These are phyloP conservation scores for Notamacropus eugenii DNA, from an alignment of 2,797 vertebrate species.

Conservation along the genomic window DNA sequence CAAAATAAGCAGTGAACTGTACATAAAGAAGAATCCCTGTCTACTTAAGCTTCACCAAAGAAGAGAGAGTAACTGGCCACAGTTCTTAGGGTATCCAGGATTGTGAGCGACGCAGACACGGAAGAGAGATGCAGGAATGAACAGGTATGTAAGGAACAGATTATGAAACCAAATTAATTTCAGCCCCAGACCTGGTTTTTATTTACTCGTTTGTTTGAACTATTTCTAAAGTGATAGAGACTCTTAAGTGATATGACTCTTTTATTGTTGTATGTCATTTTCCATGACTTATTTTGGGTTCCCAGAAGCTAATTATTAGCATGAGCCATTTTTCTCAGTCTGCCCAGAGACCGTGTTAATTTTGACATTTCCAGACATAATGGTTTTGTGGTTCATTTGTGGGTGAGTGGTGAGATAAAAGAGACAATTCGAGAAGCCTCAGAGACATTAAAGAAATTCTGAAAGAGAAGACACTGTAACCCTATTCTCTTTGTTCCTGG, in stretches of 20 bases:
- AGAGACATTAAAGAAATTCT: not conserved
- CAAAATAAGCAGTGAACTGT: not conserved
- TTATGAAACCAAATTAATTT: not conserved
- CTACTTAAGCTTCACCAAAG: not conserved
- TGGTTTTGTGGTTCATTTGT: not conserved
- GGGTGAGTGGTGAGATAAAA: not conserved
- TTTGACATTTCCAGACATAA: not conserved
- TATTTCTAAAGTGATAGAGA: not conserved
- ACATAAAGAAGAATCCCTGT: not conserved
- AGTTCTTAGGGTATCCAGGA: not conserved
- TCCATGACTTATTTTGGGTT: not conserved
- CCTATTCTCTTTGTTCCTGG: not conserved
- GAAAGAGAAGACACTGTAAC: not conserved
- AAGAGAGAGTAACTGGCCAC: not conserved
- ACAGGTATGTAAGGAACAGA: slow-evolving; percentile 33
- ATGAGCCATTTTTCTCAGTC: not conserved
- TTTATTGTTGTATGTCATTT: not conserved
- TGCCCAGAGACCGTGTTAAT: not conserved
- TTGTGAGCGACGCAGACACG: not conserved
- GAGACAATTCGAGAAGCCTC: not conserved
- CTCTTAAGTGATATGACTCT: not conserved
- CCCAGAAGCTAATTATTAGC: not conserved
- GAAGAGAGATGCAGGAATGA: slow-evolving; percentile 30
- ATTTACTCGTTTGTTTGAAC: not conserved
- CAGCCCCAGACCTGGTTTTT: not conserved